A percentile compares a stretch with the other conserved stretches of the same genome.
Conservation (phyloP, 2,888 invertebrate species). For the Amblyteles armatorius region DNA sequence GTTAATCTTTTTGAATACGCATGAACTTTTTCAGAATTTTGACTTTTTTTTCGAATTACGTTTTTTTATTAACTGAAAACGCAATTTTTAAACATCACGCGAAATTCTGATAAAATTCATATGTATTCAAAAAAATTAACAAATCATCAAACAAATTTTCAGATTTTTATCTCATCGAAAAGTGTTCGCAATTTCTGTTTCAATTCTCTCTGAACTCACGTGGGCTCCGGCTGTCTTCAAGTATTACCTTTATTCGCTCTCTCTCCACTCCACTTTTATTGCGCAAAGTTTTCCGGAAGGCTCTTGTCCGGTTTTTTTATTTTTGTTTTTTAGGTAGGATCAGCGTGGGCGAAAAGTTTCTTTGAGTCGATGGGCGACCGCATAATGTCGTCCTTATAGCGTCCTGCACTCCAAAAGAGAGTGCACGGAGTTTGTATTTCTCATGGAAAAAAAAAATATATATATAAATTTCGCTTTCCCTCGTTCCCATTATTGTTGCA, state of each 20-base stretch:
- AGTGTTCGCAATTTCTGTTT: no score
- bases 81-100: no score
- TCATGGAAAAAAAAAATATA: background rate
- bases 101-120: no score
- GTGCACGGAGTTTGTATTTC: conserved; percentile 13
- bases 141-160: no score
- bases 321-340: background rate
- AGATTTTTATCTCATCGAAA: no score
- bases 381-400: conserved; percentile 10
- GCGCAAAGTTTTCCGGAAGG: conserved; percentile 24
- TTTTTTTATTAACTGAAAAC: no score
- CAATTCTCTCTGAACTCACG: no score
- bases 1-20: no score
- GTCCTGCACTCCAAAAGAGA: background rate
- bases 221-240: no score
- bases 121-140: no score
- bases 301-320: conserved; percentile 4
- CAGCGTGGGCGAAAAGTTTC: conserved; percentile 32
- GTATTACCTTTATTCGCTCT: background rate
- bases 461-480: background rate
- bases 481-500: background rate
- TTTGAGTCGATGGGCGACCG: background rate
- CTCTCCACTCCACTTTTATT: conserved; percentile 6
- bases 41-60: no score
- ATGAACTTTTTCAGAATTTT: no score